phyloP scores from a whole-genome alignment of 2,888 invertebrate species.

The Molanna angustata region DNA sequence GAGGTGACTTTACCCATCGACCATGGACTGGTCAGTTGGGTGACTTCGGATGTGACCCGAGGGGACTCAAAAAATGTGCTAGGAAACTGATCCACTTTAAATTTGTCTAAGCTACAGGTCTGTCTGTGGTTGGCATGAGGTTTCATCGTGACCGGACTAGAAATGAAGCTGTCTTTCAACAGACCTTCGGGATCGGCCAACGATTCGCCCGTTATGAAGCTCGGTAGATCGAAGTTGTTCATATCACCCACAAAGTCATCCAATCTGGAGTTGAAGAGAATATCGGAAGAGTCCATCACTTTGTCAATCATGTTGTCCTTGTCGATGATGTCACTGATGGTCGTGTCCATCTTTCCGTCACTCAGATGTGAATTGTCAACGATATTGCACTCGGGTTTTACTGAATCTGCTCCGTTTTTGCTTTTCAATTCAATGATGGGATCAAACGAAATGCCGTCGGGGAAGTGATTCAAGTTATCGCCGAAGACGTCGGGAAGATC shows the following conservation, averaged over 20 bases:
- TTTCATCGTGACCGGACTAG: slow-evolving; percentile 14
- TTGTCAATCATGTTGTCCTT: slow-evolving; percentile 16
- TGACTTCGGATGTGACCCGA: no score
- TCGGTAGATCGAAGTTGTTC: slow-evolving; percentile 25
- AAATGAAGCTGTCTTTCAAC: slow-evolving; percentile 14
- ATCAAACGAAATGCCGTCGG: slow-evolving; percentile 9
- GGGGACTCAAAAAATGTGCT: no score
- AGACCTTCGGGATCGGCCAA: slow-evolving; percentile 5
- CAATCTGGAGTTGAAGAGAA: slow-evolving; percentile 16
- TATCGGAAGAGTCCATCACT: slow-evolving; percentile 15
- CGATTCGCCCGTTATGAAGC: slow-evolving; percentile 24
- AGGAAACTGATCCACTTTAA: neutral
- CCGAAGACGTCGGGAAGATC: slow-evolving; percentile 21
- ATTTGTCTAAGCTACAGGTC: no score
- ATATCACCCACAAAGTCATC: slow-evolving; percentile 18
- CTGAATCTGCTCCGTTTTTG: neutral
- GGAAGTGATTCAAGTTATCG: slow-evolving; percentile 4
- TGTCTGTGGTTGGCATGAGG: neutral
- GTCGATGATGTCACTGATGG: slow-evolving; percentile 7
- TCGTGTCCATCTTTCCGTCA: neutral
- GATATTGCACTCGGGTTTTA: slow-evolving; percentile 1
- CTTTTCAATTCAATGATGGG: slow-evolving; percentile 10
- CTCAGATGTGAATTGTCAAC: slow-evolving; percentile 3
- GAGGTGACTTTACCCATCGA: no score
- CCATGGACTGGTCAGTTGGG: no score